These are phyloP conservation scores for Gymnocypris eckloni DNA, from an alignment of 2,797 vertebrate genomes.

Conservation along the genomic window DNA sequence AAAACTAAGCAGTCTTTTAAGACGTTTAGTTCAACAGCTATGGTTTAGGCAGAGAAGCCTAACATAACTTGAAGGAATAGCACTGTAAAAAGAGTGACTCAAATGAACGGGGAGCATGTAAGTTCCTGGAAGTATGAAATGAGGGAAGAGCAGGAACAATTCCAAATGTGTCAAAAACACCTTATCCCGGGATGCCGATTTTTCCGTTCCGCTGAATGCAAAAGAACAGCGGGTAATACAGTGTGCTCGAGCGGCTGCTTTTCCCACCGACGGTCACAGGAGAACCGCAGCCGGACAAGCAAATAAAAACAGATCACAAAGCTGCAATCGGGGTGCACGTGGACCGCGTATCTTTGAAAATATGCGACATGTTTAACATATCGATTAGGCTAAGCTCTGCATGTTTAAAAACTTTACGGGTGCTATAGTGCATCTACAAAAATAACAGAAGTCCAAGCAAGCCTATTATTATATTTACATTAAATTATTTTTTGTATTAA, in stretches of 20 bases:
- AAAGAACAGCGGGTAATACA: constrained; percentile 52
- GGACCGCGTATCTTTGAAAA: background rate
- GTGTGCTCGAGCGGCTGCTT: constrained; percentile 70
- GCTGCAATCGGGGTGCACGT: background rate
- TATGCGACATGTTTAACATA: background rate
- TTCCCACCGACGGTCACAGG: constrained; percentile 68
- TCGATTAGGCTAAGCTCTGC: background rate
- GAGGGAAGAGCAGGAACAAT: background rate
- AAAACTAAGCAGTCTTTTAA: background rate
- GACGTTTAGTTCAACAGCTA: background rate
- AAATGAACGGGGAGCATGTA: background rate
- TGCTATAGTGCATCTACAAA: background rate
- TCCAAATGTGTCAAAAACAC: constrained; percentile 3
- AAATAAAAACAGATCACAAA: background rate
- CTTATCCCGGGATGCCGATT: constrained; percentile 27
- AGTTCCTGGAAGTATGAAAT: background rate
- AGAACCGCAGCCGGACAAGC: constrained; percentile 54
- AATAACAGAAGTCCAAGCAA: background rate
- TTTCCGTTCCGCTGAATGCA: constrained; percentile 31
- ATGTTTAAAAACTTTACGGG: background rate
- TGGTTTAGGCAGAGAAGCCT: background rate
- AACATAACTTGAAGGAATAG: background rate
- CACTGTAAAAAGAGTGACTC: background rate
- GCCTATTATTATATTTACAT: background rate
- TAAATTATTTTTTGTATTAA: background rate